A percentile compares a stretch with the other conserved stretches of the same genome.
Conservation (phyloP, 2,888 invertebrate species). For the Trichacis sp. region DNA sequence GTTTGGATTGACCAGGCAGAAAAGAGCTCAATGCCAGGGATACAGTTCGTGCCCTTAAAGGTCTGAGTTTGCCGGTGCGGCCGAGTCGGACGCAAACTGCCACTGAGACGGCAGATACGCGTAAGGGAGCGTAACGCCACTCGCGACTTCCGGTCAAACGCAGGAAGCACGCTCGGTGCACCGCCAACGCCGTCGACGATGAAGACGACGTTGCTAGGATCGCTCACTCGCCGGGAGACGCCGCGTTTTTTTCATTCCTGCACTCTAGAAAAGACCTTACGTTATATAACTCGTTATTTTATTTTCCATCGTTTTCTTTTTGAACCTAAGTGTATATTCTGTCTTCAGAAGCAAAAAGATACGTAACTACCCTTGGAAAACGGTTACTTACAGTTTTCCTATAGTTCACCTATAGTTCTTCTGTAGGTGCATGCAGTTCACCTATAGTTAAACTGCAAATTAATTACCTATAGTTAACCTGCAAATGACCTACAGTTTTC, state of each 20-base stretch:
- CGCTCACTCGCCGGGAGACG: slow-evolving; percentile 33
- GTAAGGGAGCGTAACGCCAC: slow-evolving; percentile 68
- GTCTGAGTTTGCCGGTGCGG: slow-evolving; percentile 35
- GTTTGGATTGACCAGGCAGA: slow-evolving; percentile 13
- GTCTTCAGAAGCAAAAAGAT: no score
- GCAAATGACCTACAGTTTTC: no score
- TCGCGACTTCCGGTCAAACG: slow-evolving; percentile 69
- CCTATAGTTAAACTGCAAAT: no score
- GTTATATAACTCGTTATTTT: no score
- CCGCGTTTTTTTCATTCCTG: slow-evolving; percentile 25
- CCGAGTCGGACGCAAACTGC: slow-evolving; percentile 53
- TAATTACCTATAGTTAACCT: no score
- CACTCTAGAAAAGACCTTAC: no score
- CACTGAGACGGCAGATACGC: slow-evolving; percentile 60
- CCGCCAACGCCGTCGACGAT: slow-evolving; percentile 55
- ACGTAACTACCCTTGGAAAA: no score
- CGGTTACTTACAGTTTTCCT: no score
- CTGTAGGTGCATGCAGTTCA: no score
- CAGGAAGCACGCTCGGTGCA: slow-evolving; percentile 68
- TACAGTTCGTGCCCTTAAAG: slow-evolving; percentile 42
- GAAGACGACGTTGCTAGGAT: slow-evolving; percentile 41
- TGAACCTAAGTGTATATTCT: no score
- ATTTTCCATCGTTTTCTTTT: slow-evolving; percentile 3
- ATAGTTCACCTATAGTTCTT: no score
- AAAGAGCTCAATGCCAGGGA: slow-evolving; percentile 39